Evolutionary conservation across 2,797 vertebrate genomes (phyloP).

Genomic region (Pangasius sanitwongsei): DNA sequence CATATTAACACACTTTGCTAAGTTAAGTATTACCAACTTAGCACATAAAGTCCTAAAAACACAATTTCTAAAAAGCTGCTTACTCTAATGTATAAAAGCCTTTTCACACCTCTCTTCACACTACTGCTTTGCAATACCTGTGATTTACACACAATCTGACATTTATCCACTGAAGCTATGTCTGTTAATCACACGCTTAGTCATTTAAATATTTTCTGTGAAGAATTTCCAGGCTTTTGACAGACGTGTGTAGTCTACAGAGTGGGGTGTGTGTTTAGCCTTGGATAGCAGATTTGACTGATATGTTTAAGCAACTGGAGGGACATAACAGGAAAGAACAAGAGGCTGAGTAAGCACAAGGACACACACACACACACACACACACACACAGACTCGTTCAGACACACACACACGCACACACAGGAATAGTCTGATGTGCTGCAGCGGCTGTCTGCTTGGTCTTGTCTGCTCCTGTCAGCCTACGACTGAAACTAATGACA

Average conservation of each 20-base stretch:
- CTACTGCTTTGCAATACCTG: neutral
- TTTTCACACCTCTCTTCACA: neutral
- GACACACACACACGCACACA: conserved; percentile 26
- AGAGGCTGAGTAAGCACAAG: conserved; percentile 12
- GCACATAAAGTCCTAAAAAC: neutral
- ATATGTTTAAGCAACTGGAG: conserved; percentile 28
- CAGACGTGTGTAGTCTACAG: neutral
- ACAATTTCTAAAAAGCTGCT: neutral
- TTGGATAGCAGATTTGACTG: conserved; percentile 18
- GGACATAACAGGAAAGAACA: neutral
- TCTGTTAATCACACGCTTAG: neutral
- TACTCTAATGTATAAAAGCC: neutral
- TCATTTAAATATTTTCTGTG: neutral
- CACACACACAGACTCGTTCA: conserved; percentile 8
- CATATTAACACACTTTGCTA: neutral
- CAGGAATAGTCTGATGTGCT: conserved; percentile 19
- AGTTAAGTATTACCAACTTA: neutral
- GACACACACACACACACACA: conserved; percentile 30
- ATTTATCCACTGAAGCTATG: neutral
- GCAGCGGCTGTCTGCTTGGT: conserved; percentile 12
- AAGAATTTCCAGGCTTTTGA: neutral
- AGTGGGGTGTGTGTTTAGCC: neutral
- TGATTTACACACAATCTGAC: conserved; percentile 12
- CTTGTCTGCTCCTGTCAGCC: conserved; percentile 16
- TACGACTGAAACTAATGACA: conserved; percentile 26